Conservation (phyloP, 2,888 invertebrate species). For the Phymatocera aterrima region DNA sequence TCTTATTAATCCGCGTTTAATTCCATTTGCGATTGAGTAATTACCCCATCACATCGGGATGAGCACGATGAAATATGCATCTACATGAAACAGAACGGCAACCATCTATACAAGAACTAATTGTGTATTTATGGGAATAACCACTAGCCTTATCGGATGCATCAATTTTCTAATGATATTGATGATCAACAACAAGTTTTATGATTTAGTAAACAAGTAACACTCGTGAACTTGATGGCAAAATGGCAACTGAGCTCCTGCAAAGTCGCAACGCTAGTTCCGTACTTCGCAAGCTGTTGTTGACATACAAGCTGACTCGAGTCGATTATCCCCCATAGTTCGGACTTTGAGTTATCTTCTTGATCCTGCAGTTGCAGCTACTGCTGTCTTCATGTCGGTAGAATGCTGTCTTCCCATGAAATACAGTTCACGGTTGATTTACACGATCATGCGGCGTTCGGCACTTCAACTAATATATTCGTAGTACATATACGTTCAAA, state of each 20-base stretch:
- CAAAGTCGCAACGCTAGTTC: not conserved
- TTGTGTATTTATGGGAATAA: too few relatives aligned
- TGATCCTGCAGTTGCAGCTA: too few relatives aligned
- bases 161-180: not conserved
- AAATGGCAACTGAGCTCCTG: not conserved
- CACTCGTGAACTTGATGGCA: slow-evolving; percentile 14
- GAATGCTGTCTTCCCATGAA: too few relatives aligned
- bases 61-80: not conserved
- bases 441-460: too few relatives aligned
- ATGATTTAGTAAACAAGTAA: not conserved
- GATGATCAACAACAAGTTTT: slow-evolving; percentile 20
- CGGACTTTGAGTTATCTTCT: not conserved
- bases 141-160: not conserved
- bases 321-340: slow-evolving; percentile 5
- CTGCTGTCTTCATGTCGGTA: too few relatives aligned
- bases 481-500: too few relatives aligned
- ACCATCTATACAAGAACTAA: not conserved
- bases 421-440: too few relatives aligned
- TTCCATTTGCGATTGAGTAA: slow-evolving; percentile 10
- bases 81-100: not conserved
- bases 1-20: not conserved
- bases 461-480: too few relatives aligned
- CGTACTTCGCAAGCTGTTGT: slow-evolving; percentile 15
- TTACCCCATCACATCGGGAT: too few relatives aligned
- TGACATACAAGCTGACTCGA: slow-evolving; percentile 19